Base-by-base conservation (phyloP, 2,797 vertebrate genomes). In the Zalophus californianus region DNA sequence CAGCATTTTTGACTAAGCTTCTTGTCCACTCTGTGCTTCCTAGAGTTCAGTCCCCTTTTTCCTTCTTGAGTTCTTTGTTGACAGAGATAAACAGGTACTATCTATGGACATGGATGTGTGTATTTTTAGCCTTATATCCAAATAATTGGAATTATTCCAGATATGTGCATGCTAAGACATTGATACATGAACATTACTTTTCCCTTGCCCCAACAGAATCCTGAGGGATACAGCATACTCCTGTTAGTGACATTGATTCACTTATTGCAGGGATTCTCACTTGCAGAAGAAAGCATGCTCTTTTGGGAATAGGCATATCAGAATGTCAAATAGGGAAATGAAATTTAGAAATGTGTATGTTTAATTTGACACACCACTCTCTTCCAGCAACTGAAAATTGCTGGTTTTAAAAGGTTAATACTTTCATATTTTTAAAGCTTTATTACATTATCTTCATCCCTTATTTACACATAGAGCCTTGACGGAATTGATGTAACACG, bases 391-490 rank as follows among this genome's bases (percentile, higher is more conserved):
- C 32, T 68, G n/a, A 82, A 56, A 91, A 77, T 73, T 72, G 21
- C 27, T 93, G 73, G 18, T 75, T 95, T 93, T 91, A 86, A 86
- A 91, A 77, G 25, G 70, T 68, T 73, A 91, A 82, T 80, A 70
- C 10, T 90, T 79, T 16, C 23, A 96, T 41, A n/a, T 89, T 95
- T 92, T 93, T 32, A 56, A 95, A 89, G 29, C 18, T 92, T 91
- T 94, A 27, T 83, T 95, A 18, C 20, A 79, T 87, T 93, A 41
- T 93, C 41, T 25, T 75, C 93, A 58, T 75, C 79, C 21, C 89
- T 4, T 88, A 48, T 62, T 3, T 72, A 25, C 13, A 77, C 14
- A 75, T 54, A 8, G 58, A 54, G 23, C 21, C 70, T 96, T 79
- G 56, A 90, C 95, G 48, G 68, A 82, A 95, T n/a, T 86, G 72